Conservation (phyloP, 2,888 invertebrate species). For the Euproctis similis region DNA sequence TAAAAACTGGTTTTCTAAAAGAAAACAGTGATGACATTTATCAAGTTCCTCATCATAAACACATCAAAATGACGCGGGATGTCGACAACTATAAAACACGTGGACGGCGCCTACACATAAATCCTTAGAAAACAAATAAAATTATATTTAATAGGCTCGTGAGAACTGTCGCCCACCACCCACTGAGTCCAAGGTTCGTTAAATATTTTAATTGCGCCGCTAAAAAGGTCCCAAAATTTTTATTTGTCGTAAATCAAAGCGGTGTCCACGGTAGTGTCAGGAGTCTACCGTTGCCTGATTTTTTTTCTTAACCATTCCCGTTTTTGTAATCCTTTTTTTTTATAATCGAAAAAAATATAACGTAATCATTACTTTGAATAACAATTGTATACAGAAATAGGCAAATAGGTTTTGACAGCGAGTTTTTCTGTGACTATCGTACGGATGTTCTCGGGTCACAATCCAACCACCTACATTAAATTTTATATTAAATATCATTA, state of each 20-base stretch:
- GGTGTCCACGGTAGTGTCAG: slow-evolving; percentile 64
- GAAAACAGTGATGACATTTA: slow-evolving; percentile 17
- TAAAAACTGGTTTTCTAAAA: too few species aligned
- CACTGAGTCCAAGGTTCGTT: slow-evolving; percentile 65
- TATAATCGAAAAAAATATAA: slow-evolving; percentile 23
- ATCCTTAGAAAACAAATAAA: slow-evolving; percentile 61
- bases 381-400: too few species aligned
- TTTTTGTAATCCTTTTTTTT: too few species aligned
- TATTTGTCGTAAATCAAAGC: slow-evolving; percentile 68
- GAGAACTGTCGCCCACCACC: slow-evolving; percentile 74
- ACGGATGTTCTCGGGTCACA: too few species aligned
- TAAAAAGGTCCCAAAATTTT: slow-evolving; percentile 60
- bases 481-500: too few species aligned
- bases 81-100: slow-evolving; percentile 39
- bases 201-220: slow-evolving; percentile 73
- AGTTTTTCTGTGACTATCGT: too few species aligned
- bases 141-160: slow-evolving; percentile 73
- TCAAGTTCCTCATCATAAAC: slow-evolving; percentile 36
- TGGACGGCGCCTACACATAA: slow-evolving; percentile 38
- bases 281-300: too few species aligned
- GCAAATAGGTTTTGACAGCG: too few species aligned
- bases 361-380: slow-evolving; percentile 10
- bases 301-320: slow-evolving; percentile 14
- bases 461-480: too few species aligned
- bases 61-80: slow-evolving; percentile 29